Percentiles rank a stretch among this genome's conserved stretches.
Evolutionary conservation across 2,797 vertebrate genomes (phyloP).

Genomic region (Lycodopsis pacificus): DNA sequence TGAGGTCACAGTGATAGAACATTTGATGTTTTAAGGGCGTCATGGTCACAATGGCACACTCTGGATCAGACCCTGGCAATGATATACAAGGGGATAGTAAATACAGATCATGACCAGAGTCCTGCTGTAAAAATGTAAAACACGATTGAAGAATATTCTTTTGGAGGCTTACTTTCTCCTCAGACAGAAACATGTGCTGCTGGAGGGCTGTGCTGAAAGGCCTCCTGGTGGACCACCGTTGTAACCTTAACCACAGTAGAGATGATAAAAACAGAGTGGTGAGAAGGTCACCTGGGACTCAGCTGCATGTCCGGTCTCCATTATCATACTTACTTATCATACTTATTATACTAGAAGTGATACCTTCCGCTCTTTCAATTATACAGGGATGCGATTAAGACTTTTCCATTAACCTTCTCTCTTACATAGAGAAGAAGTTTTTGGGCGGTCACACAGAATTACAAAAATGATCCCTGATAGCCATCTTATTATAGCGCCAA

Average conservation of each 20-base stretch:
- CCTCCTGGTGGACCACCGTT: slow-evolving; percentile 12
- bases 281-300: slow-evolving; percentile 61
- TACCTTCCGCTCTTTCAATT: slow-evolving; percentile 73
- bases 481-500: slow-evolving; percentile 38
- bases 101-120: background rate
- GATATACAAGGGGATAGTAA: background rate
- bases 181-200: slow-evolving; percentile 43
- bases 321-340: slow-evolving; percentile 57
- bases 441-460: slow-evolving; percentile 46
- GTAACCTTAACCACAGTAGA: slow-evolving; percentile 52
- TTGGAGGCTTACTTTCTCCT: slow-evolving; percentile 44
- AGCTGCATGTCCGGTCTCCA: slow-evolving; percentile 49
- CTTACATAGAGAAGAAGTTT: slow-evolving; percentile 43
- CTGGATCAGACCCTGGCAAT: slow-evolving; percentile 1
- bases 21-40: background rate
- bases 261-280: slow-evolving; percentile 42
- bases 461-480: slow-evolving; percentile 52
- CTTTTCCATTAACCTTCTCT: slow-evolving; percentile 70
- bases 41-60: background rate
- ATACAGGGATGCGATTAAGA: slow-evolving; percentile 57
- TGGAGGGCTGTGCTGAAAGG: slow-evolving; percentile 45
- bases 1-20: background rate
- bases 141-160: background rate
- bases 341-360: slow-evolving; percentile 61
- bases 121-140: background rate